Evolutionary conservation across 2,888 invertebrate species (phyloP), one percentile per base, ranked within the genome.

Genomic region (Nyleta sp.): DNA sequence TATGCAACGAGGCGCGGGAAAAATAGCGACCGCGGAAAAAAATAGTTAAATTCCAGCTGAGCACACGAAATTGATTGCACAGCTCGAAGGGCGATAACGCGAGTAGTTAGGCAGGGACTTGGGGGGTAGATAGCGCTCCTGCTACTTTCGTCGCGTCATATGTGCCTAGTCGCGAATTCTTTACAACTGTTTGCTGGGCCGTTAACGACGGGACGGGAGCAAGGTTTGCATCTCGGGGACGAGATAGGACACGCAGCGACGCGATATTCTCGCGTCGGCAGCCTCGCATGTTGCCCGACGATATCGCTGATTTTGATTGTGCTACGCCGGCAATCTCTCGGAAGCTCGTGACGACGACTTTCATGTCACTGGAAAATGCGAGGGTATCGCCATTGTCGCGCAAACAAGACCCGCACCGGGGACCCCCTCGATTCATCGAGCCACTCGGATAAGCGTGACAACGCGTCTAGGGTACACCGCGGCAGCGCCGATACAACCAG

Each of bases 161-260:
- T 68, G 75, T 74, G 80, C 78, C 80, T 68, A 62, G 52, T 55
- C 33, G 74, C 84, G 82, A 86, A 87, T 88, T 88, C 88, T 88
- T 88, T 87, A 88, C 86, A 87, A 88, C 88, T 88, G 88, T 88
- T 88, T 88, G 88, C 88, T 76, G 72, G 80, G 64, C 60, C 57
- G 72, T 60, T 73, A 68, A 70, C 59, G 48, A 53, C 20, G 53
- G 67, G 62, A 60, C 70, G 67, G 46, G 60, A 76, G 70, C 74
- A 60, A 46, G 81, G 84, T 85, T 86, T 87, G 88, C 85, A 84
- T 84, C 84, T 84, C 80, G 64, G 70, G 77, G 82, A 73, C 86
- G 84, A 88, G 88, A 88, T 88, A 88, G 85, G 84, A 88, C 88
- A 87, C 87, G 87, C 80, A 84, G 73, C 42, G 38, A 44, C 52